Conservation (phyloP, 1,140 invertebrate genomes). For the Drosophila pseudoananassae region DNA sequence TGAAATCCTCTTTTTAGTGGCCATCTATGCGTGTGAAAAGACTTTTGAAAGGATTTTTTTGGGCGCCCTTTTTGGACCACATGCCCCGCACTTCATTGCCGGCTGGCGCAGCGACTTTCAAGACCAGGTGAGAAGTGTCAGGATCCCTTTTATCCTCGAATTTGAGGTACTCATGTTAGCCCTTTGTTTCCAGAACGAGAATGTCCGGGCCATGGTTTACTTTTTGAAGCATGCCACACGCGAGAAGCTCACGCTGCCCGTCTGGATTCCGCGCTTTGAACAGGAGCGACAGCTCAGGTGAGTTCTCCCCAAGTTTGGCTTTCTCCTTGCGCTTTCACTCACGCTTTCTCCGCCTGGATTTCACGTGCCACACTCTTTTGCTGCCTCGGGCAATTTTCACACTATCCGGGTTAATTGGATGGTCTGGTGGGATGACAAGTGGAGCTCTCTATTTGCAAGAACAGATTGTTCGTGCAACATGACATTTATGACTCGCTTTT, state of each 20-base stretch:
- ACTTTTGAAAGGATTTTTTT: constrained; percentile 92
- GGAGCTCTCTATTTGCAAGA: constrained; percentile 18
- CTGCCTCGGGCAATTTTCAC: constrained; percentile 32
- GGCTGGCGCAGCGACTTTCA: constrained; percentile 93
- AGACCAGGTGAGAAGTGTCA: constrained; percentile 84
- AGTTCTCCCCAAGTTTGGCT: constrained; percentile 32
- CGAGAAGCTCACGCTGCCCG: constrained; percentile 70
- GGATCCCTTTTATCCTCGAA: neutral
- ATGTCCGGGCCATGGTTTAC: constrained; percentile 89
- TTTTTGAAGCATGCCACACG: constrained; percentile 90
- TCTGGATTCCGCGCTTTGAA: constrained; percentile 77
- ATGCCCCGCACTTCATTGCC: constrained; percentile 90
- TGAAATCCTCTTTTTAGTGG: constrained; percentile 78
- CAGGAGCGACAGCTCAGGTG: constrained; percentile 77
- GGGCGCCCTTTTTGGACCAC: constrained; percentile 91
- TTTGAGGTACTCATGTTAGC: constrained; percentile 12
- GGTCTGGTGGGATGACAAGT: constrained; percentile 14
- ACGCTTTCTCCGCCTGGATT: constrained; percentile 24
- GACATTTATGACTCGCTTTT: constrained; percentile 18
- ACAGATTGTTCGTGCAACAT: constrained; percentile 12
- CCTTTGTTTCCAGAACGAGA: constrained; percentile 87
- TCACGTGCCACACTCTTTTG: constrained; percentile 29
- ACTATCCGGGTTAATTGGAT: constrained; percentile 41
- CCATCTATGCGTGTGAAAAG: constrained; percentile 90
- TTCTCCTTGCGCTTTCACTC: constrained; percentile 14